Base-by-base conservation (phyloP, 30 jellyfish, hydroid and myxozoan genomes). In the Haliclystus octoradiatus region DNA sequence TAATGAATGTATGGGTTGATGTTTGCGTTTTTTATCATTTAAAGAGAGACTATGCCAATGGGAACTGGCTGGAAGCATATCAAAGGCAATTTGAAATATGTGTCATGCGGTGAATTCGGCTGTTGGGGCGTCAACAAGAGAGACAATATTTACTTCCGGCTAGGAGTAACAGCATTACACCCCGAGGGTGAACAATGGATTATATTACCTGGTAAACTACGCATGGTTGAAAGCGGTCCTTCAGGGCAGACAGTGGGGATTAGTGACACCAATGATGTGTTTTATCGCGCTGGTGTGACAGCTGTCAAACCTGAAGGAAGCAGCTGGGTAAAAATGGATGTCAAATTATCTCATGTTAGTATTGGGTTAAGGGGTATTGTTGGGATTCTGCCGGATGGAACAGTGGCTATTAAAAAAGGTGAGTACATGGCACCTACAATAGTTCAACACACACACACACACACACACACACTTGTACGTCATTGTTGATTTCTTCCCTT, bases 141-240 rank as follows among this genome's bases (percentile, higher is more conserved):
- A 34, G 90, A 77, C 23, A 89, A 79, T 13, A 72, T 89, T 5
- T 89, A 33, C 68, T 81, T 89, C 84, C 80, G 98, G 2, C 72
- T 60, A 26, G 95, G 94, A 22, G 88, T 89, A 5, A 62, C 85
- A 33, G 72, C 67, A 2, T 66, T 34, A 1, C 49, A 27, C 34
- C 98, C 98, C 1, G 82, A 83, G 46, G 99, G 99, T 9, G 52
- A 49, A 2, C 95, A 91, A 63, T 91, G 99, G 99, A 70, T 68
- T 63, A 74, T 74, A 25, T 65, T 88, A 2, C 93, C 87, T 32
- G 97, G 97, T 1, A 75, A 83, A 29, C 80, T 88, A 33, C 35
- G 95, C 30, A 81, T 79, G 93, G 89, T 88, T 19, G 93, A 69
- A 62, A 75, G 86, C 32, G 86, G 86, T 26, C 82, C 74, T 22